A percentile compares a stretch with the other conserved stretches of the same genome.
Evolutionary conservation across 2,797 vertebrate genomes (phyloP).

Genomic region (Acanthurus leucopareius): DNA sequence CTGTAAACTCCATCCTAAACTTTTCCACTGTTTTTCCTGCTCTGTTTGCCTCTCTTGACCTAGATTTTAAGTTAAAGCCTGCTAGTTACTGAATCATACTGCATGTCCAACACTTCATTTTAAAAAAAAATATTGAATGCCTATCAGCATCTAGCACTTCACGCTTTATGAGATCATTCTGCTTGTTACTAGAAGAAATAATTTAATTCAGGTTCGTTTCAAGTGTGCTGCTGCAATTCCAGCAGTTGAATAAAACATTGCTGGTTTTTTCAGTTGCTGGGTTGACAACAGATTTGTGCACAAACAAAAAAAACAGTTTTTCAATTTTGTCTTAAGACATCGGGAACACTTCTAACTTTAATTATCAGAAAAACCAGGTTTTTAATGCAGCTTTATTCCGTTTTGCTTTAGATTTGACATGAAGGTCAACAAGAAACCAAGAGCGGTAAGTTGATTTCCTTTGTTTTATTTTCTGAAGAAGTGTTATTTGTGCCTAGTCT

Average conservation of each 20-base stretch:
- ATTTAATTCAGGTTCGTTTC: slow-evolving; percentile 24
- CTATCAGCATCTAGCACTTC: slow-evolving; percentile 37
- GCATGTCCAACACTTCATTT: slow-evolving; percentile 66
- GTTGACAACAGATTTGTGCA: slow-evolving; percentile 44
- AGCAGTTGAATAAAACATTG: slow-evolving; percentile 17
- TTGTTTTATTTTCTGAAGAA: not conserved
- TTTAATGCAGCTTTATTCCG: slow-evolving; percentile 61
- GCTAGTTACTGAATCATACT: slow-evolving; percentile 42
- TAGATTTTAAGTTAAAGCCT: slow-evolving; percentile 46
- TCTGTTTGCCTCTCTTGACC: slow-evolving; percentile 37
- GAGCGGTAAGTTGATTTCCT: slow-evolving; percentile 90
- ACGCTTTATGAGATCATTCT: slow-evolving; percentile 35
- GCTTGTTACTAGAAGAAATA: slow-evolving; percentile 33
- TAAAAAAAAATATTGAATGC: slow-evolving; percentile 34
- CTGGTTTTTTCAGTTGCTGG: slow-evolving; percentile 44
- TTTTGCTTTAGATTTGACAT: slow-evolving; percentile 94
- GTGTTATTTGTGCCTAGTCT: not conserved
- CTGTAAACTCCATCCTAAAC: slow-evolving; percentile 50
- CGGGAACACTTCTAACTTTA: slow-evolving; percentile 29
- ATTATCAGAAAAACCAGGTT: slow-evolving; percentile 11
- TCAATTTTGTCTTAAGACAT: not conserved
- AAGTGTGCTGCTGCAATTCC: slow-evolving; percentile 33
- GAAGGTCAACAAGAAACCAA: slow-evolving; percentile 99
- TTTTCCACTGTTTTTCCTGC: slow-evolving; percentile 24
- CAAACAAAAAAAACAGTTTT: slow-evolving; percentile 38